Evolutionary conservation across 2,888 invertebrate species (phyloP).

Genomic region (Strigamia maritima): DNA sequence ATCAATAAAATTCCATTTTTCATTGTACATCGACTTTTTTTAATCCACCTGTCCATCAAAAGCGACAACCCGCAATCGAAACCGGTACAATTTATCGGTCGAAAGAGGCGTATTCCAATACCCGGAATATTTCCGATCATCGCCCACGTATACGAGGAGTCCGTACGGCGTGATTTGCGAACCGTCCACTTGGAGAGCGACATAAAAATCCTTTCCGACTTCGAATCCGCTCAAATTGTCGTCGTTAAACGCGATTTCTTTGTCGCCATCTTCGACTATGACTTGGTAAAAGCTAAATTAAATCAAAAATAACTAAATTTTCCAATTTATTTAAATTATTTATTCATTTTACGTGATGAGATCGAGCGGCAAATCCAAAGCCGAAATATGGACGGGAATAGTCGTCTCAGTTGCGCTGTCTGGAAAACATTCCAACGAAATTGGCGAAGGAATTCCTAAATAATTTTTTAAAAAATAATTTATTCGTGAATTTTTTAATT

Average conservation of each 20-base stretch:
- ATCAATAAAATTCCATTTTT: background rate
- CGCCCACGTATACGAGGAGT: slow-evolving; percentile 13
- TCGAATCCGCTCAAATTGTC: background rate
- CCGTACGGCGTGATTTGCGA: background rate
- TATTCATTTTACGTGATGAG: background rate
- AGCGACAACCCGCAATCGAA: background rate
- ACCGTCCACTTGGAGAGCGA: background rate
- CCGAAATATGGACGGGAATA: background rate
- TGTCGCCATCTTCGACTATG: slow-evolving; percentile 18
- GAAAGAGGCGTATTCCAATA: slow-evolving; percentile 9
- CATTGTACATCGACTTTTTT: background rate
- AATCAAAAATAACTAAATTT: background rate
- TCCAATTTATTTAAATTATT: background rate
- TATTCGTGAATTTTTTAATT: background rate
- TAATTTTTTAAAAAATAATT: background rate
- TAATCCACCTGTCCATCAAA: background rate
- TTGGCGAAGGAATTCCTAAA: background rate
- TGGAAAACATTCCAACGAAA: background rate
- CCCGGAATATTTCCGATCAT: background rate
- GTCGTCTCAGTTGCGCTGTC: slow-evolving; percentile 14
- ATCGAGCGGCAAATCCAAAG: background rate
- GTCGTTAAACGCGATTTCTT: background rate
- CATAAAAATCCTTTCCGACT: background rate
- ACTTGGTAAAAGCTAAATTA: slow-evolving; percentile 13
- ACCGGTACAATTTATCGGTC: background rate